Percentiles rank a stretch among this genome's conserved stretches.
These are phyloP conservation scores for Centropyge bicolor DNA, from an alignment of 2,797 vertebrate genomes.

Conservation along the genomic window DNA sequence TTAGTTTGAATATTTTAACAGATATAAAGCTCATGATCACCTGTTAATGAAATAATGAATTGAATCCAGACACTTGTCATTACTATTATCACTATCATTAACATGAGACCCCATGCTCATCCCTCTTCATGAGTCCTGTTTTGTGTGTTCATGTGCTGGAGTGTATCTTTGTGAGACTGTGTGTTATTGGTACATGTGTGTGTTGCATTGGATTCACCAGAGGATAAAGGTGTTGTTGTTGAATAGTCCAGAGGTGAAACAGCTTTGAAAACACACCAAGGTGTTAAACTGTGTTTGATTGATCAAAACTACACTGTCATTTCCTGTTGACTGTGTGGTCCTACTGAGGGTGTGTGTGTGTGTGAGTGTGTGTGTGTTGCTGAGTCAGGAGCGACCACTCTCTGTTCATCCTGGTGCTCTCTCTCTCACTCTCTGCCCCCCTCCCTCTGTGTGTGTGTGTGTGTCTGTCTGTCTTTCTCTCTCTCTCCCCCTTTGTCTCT, in stretches of 20 bases:
- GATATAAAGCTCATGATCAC: neutral
- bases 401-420: neutral
- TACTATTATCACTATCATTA: no score
- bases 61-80: no score
- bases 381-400: slow-evolving; percentile 81
- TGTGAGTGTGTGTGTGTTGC: slow-evolving; percentile 58
- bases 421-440: neutral
- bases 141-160: no score
- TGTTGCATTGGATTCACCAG: neutral
- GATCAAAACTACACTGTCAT: neutral
- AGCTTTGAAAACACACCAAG: neutral
- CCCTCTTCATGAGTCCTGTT: no score
- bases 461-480: no score
- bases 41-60: neutral
- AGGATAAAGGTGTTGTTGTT: neutral
- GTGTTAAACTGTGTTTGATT: neutral
- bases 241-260: neutral
- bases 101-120: no score
- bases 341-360: neutral
- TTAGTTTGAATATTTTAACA: neutral
- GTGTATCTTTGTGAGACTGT: no score
- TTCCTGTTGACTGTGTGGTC: slow-evolving; percentile 3
- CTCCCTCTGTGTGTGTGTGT: no score
- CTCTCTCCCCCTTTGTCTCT: neutral
- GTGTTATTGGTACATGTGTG: neutral